Conservation (phyloP, 2,888 invertebrate species). For the Pegoplata infirma region DNA sequence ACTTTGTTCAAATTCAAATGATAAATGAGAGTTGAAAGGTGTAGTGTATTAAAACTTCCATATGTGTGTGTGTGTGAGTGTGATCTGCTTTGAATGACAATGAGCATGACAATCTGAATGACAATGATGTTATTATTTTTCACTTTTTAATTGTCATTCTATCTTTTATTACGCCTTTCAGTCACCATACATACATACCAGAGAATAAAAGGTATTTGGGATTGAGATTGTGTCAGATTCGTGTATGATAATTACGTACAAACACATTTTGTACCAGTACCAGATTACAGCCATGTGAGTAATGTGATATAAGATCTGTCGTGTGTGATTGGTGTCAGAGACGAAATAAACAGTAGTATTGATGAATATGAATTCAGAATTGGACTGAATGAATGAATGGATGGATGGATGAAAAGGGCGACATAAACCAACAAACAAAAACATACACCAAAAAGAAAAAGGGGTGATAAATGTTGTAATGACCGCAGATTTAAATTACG, state of each 20-base stretch:
- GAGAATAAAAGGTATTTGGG: slow-evolving; percentile 3
- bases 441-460: too few relatives aligned
- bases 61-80: slow-evolving; percentile 3
- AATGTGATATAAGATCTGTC: slow-evolving; percentile 6
- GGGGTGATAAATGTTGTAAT: slow-evolving; percentile 62
- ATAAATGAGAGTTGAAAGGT: slow-evolving; percentile 50
- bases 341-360: slow-evolving; percentile 21
- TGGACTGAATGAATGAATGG: too few relatives aligned
- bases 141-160: slow-evolving; percentile 53
- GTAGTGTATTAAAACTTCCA: slow-evolving; percentile 11
- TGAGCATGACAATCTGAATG: slow-evolving; percentile 51
- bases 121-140: slow-evolving; percentile 55
- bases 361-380: slow-evolving; percentile 4
- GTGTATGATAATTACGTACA: slow-evolving; percentile 1
- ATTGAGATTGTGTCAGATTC: slow-evolving; percentile 35
- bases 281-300: background rate
- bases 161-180: slow-evolving; percentile 49
- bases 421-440: background rate
- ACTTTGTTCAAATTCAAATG: slow-evolving; percentile 29
- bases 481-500: slow-evolving; percentile 60
- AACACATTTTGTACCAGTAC: background rate
- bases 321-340: slow-evolving; percentile 33
- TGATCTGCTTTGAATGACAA: slow-evolving; percentile 52
- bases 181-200: slow-evolving; percentile 12
- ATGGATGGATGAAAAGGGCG: slow-evolving; percentile 43